Evolutionary conservation across 2,888 invertebrate genomes (phyloP).

Genomic region (Ophion slaviceki): DNA sequence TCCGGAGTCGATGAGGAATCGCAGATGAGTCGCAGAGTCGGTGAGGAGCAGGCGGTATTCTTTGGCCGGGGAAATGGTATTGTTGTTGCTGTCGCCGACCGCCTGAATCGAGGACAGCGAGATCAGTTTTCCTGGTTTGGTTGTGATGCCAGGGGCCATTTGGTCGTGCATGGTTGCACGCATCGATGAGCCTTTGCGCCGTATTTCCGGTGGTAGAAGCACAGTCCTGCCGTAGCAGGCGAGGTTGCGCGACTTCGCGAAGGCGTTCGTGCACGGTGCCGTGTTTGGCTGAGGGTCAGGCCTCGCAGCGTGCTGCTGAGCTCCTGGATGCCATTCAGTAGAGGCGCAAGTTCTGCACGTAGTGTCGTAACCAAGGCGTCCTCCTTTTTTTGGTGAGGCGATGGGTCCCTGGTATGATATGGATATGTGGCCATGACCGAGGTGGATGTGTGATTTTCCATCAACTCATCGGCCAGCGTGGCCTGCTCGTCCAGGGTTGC

Average conservation of each 20-base stretch:
- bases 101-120: neutral
- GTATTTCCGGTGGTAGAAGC: conserved; percentile 7
- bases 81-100: conserved; percentile 1
- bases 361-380: neutral
- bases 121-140: neutral
- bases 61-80: neutral
- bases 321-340: neutral
- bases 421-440: neutral
- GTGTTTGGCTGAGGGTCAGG: neutral
- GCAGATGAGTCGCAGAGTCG: neutral
- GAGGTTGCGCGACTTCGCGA: neutral
- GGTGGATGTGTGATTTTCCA: neutral
- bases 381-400: neutral
- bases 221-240: neutral
- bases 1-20: conserved; percentile 12
- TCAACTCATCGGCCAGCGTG: too few relatives aligned
- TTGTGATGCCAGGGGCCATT: neutral
- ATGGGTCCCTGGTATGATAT: neutral
- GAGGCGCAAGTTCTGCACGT: neutral
- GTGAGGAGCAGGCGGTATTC: neutral
- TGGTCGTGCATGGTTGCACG: neutral
- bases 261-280: neutral
- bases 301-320: neutral
- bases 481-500: conserved; percentile 1
- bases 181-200: neutral